A percentile compares a stretch with the other conserved stretches of the same genome.
Conservation (phyloP, 2,888 invertebrate genomes). For the Pristionchus japonicus region DNA sequence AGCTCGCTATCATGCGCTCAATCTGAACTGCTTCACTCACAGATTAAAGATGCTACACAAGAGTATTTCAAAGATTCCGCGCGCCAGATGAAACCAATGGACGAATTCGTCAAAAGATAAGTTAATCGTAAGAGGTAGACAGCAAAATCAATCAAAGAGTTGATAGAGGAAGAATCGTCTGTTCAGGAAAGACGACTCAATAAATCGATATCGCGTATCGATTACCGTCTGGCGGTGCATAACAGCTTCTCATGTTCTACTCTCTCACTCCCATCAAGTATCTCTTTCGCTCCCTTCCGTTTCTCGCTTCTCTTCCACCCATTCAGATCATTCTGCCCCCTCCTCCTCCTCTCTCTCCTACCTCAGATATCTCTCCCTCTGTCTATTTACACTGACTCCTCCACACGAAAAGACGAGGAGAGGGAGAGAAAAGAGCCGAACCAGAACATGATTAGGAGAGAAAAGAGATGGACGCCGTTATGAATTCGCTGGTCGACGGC, state of each 20-base stretch:
- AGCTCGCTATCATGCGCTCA: neutral
- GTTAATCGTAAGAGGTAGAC: neutral
- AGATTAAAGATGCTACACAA: neutral
- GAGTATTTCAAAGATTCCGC: too few species aligned
- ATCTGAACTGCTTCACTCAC: neutral
- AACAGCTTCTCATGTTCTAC: slow-evolving; percentile 11
- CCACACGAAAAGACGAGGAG: slow-evolving; percentile 27
- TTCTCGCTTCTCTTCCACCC: neutral
- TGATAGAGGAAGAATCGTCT: too few species aligned
- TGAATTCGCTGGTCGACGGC: neutral
- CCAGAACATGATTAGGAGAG: slow-evolving; percentile 6
- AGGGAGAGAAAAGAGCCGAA: slow-evolving; percentile 17
- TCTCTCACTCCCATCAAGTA: neutral
- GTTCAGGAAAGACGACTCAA: too few species aligned
- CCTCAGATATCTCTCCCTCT: slow-evolving; percentile 21
- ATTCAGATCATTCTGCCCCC: slow-evolving; percentile 23
- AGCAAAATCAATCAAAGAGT: too few species aligned
- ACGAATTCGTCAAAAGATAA: too few species aligned
- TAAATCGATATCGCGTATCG: slow-evolving; percentile 7
- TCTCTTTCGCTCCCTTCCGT: slow-evolving; percentile 29
- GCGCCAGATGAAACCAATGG: too few species aligned
- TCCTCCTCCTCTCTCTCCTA: neutral
- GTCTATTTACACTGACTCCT: slow-evolving; percentile 43
- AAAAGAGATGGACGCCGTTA: neutral
- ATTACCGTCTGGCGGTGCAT: neutral